phyloP scores from a whole-genome alignment of 2,113 vertebrate species.

The Podarcis raffonei region DNA sequence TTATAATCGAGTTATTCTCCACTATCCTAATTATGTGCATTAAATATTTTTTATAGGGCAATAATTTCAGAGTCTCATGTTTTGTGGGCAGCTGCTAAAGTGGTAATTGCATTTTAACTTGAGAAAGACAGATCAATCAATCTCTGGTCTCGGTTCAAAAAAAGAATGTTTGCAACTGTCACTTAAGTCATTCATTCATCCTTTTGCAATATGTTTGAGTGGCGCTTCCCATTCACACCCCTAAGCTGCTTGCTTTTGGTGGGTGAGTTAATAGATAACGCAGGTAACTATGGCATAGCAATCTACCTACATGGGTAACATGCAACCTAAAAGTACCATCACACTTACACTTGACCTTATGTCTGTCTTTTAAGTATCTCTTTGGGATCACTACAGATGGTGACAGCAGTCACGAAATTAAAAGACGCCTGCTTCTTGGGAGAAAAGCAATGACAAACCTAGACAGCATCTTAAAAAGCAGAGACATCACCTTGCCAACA shows the following conservation, averaged over 20 bases:
- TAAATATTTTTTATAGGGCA: slow-evolving; percentile 33
- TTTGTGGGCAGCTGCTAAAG: slow-evolving; percentile 24
- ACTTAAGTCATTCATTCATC: not conserved
- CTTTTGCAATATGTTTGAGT: not conserved
- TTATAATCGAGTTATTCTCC: slow-evolving; percentile 15
- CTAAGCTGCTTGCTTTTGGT: slow-evolving; percentile 1
- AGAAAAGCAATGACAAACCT: no score
- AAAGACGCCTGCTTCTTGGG: no score
- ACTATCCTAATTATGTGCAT: not conserved
- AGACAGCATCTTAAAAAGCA: no score
- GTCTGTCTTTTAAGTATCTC: not conserved
- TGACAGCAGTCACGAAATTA: no score
- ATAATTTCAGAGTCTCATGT: slow-evolving; percentile 31
- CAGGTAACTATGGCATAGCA: no score
- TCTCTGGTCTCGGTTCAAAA: slow-evolving; percentile 28
- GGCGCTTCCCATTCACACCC: not conserved
- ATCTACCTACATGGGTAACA: not conserved
- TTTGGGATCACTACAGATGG: not conserved
- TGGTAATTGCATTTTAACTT: slow-evolving; percentile 41
- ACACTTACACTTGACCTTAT: not conserved
- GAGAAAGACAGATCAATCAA: slow-evolving; percentile 34
- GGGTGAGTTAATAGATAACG: not conserved
- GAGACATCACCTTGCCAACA: no score
- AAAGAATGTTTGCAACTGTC: slow-evolving; percentile 11
- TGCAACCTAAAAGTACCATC: not conserved